A percentile compares a stretch with the other conserved stretches of the same genome.
Evolutionary conservation across 2,888 invertebrate species (phyloP).

Genomic region (Drosophila ezoana): DNA sequence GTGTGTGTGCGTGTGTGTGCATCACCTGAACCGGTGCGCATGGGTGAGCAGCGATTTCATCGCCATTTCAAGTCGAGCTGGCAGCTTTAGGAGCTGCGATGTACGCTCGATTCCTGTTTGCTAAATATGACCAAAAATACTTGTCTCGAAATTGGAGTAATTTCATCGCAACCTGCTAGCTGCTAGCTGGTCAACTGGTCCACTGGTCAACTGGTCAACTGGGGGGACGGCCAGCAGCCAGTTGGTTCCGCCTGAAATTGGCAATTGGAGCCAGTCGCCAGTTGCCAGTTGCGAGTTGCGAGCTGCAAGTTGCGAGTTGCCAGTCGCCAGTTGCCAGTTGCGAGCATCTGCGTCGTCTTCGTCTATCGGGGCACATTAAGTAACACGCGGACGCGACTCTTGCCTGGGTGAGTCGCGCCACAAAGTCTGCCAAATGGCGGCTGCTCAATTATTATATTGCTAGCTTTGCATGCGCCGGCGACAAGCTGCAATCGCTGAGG

Average conservation of each 20-base stretch:
- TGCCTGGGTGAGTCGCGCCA: constrained; percentile 62
- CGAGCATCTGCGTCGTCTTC: constrained; percentile 13
- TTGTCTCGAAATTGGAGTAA: constrained; percentile 82
- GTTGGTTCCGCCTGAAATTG: constrained; percentile 59
- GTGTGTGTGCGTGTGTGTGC: background rate
- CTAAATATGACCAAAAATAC: constrained; percentile 82
- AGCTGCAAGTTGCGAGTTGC: constrained; percentile 4
- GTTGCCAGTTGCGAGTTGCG: background rate
- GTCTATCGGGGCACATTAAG: constrained; percentile 68
- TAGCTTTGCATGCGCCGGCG: constrained; percentile 35
- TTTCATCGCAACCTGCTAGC: constrained; percentile 61
- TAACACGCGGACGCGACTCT: constrained; percentile 63
- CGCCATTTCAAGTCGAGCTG: constrained; percentile 79
- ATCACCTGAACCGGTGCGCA: constrained; percentile 44
- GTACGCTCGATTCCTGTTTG: constrained; percentile 73
- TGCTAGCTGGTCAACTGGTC: constrained; percentile 14
- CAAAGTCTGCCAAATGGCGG: constrained; percentile 59
- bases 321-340: background rate
- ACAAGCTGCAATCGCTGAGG: background rate
- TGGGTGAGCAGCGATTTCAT: constrained; percentile 75
- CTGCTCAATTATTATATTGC: constrained; percentile 53
- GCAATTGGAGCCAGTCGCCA: constrained; percentile 30
- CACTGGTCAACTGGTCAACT: constrained; percentile 23
- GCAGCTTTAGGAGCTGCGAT: constrained; percentile 19
- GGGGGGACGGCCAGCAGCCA: constrained; percentile 17